Conservation (phyloP, 2,113 vertebrate genomes). For the Lipotes vexillifer region DNA sequence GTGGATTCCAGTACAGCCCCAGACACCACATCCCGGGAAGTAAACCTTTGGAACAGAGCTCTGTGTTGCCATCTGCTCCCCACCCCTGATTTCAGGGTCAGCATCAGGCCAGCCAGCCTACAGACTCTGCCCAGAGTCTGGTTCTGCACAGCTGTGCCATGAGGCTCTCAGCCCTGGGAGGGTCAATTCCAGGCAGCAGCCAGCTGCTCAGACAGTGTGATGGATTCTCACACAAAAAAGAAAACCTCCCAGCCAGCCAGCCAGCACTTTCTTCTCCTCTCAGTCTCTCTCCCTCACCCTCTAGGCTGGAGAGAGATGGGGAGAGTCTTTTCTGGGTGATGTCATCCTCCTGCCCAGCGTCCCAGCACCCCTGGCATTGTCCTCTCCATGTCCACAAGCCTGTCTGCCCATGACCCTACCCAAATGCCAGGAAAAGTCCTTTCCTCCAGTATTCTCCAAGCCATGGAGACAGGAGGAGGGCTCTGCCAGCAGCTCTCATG, state of each 20-base stretch:
- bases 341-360: neutral
- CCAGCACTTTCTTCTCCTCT: fast-evolving
- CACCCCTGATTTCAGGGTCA: neutral
- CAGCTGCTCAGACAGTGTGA: fast-evolving
- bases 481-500: neutral
- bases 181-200: neutral
- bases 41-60: neutral
- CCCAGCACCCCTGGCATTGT: fast-evolving
- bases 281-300: neutral
- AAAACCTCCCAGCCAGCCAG: neutral
- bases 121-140: neutral
- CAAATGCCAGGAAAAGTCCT: neutral
- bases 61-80: neutral
- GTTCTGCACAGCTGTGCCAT: fast-evolving
- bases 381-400: neutral
- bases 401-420: neutral
- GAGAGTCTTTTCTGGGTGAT: neutral
- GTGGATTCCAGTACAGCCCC: fast-evolving
- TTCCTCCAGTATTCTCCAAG: neutral
- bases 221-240: neutral
- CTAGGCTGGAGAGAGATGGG: neutral
- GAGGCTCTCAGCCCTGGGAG: fast-evolving
- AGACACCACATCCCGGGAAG: neutral
- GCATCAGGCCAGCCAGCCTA: neutral
- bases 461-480: neutral